Evolutionary conservation across 2,797 vertebrate species (phyloP), one percentile per base, ranked within the genome.

Genomic region (Chelon labrosus): DNA sequence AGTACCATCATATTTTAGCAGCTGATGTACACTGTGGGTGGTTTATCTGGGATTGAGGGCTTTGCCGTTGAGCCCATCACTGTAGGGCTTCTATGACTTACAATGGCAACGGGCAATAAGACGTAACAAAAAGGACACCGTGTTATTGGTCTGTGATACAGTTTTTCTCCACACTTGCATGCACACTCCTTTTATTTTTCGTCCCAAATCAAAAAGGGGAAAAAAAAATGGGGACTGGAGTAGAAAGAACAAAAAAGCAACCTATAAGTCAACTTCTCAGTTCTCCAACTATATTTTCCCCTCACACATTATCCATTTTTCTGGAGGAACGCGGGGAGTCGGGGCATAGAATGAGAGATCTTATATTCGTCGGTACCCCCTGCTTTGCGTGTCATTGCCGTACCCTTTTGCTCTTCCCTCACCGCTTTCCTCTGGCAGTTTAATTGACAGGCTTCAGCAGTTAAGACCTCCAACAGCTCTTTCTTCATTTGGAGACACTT

Each of bases 401-500:
- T 88, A 77, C 84, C 81, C 85, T 90, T 79, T 85, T 83, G 84
- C 75, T 85, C 77, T 84, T 85, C 77, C 79, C 79, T 85, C 82
- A 54, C 85, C 62, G 17, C 80, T 85, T 79, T 89, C 88, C 88
- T 85, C 80, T 80, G 85, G 89, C 89, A 59, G 80, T 88, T 84
- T 94, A 94, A 94, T 93, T 94, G 94, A 95, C 93, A 94, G 93
- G 91, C 89, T 86, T 89, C 85, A 86, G 87, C 90, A 91, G 88
- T 91, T 88, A 85, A 88, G 89, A 90, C 89, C 93, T 94, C 91
- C 88, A 89, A 89, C 85, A 91, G 91, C 92, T 94, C 93, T 91
- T 92, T 94, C 93, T 94, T 94, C 93, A 94, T 95, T 94, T 94
- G 91, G 90, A 94, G 91, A 93, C 93, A 94, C 94, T 95, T 94